Percentiles rank a stretch among this genome's conserved stretches.
Evolutionary conservation across 1,140 invertebrate genomes (phyloP).

Genomic region (Mylabris phalerata): DNA sequence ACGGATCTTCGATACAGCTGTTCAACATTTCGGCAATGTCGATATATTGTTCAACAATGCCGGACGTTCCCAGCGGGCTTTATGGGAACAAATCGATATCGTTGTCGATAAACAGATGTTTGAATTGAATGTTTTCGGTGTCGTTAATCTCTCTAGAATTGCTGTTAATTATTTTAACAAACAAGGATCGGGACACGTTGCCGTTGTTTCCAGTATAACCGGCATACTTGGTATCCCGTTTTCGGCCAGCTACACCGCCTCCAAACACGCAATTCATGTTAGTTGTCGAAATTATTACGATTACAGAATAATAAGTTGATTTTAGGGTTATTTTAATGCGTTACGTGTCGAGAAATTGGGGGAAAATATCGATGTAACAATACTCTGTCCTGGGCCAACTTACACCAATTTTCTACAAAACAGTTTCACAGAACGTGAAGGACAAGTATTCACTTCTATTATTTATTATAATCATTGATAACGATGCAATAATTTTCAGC

Average conservation of each 20-base stretch:
- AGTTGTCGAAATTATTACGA: too few species aligned
- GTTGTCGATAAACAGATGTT: conserved; percentile 72
- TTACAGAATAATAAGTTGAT: background rate
- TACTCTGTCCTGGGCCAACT: conserved; percentile 72
- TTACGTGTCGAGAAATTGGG: conserved; percentile 56
- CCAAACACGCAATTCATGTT: conserved; percentile 79
- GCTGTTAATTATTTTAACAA: conserved; percentile 61
- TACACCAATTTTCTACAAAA: conserved; percentile 65
- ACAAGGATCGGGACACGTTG: conserved; percentile 58
- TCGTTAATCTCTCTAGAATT: conserved; percentile 62
- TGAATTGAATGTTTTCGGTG: conserved; percentile 74
- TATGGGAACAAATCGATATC: conserved; percentile 68
- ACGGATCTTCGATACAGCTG: conserved; percentile 54
- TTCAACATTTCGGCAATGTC: conserved; percentile 66
- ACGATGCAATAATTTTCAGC: conserved; percentile 38
- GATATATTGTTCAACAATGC: conserved; percentile 80
- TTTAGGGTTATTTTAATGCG: conserved; percentile 64
- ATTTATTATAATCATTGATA: background rate
- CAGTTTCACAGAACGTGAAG: conserved; percentile 59
- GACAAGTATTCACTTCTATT: conserved; percentile 46
- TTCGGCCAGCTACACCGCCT: conserved; percentile 69
- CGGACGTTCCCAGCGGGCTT: conserved; percentile 70
- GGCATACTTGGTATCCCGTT: conserved; percentile 63
- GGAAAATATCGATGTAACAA: conserved; percentile 55
- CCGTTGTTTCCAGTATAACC: conserved; percentile 65